A percentile compares a stretch with the other conserved stretches of the same genome.
Evolutionary conservation across 2,797 vertebrate genomes (phyloP).

Genomic region (Tragelaphus eurycerus): DNA sequence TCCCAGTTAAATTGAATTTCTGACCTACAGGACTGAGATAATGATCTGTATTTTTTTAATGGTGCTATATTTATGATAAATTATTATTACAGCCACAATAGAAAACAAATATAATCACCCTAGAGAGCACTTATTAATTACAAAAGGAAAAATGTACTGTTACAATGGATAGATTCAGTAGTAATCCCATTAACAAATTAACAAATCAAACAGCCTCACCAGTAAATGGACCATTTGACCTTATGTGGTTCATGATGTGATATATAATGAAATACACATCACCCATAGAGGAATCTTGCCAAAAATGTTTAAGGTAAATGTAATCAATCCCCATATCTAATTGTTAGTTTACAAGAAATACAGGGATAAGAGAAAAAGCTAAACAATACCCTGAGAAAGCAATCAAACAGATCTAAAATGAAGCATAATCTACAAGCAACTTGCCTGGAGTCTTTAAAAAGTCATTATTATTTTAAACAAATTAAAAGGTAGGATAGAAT

Average conservation of each 20-base stretch:
- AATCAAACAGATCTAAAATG: not conserved
- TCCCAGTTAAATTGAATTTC: not conserved
- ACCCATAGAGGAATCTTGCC: not conserved
- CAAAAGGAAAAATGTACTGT: not conserved
- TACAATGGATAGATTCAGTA: not conserved
- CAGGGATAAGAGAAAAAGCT: not conserved
- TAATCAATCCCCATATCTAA: not conserved
- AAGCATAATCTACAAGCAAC: not conserved
- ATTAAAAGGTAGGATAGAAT: not conserved
- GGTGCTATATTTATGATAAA: not conserved
- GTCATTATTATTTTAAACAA: not conserved
- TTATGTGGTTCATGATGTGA: not conserved
- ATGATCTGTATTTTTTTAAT: not conserved
- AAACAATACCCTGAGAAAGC: not conserved
- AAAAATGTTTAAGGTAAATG: not conserved
- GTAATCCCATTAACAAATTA: not conserved
- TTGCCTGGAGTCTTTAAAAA: not conserved
- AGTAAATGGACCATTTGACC: not conserved
- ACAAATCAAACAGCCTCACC: not conserved
- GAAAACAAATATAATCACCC: not conserved
- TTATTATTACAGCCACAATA: not conserved
- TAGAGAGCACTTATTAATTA: not conserved
- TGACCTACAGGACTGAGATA: not conserved
- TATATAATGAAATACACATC: not conserved
- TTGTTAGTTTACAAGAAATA: not conserved